Percentiles rank a stretch among this genome's conserved stretches.
Conservation (phyloP, 2,797 vertebrate species). For the Parambassis ranga region DNA sequence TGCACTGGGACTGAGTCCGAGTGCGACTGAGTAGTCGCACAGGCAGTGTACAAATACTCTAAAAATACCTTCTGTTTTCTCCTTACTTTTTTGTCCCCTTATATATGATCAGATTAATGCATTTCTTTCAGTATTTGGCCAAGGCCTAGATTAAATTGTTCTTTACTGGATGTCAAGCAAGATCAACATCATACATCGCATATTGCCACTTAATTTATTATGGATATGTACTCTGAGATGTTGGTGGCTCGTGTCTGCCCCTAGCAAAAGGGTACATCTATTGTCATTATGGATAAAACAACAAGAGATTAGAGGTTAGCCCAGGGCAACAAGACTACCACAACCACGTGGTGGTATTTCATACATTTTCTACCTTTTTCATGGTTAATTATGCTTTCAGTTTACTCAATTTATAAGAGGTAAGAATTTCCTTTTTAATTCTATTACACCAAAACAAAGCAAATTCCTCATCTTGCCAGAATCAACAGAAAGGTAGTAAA, state of each 20-base stretch:
- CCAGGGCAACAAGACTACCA: conserved; percentile 53
- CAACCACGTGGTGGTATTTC: conserved; percentile 49
- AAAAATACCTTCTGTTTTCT: conserved; percentile 72
- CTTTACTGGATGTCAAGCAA: conserved; percentile 35
- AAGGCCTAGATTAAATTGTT: conserved; percentile 55
- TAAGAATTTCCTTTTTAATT: conserved; percentile 48
- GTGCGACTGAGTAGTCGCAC: conserved; percentile 74
- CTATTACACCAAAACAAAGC: conserved; percentile 20
- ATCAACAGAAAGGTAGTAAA: conserved; percentile 74
- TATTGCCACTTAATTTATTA: conserved; percentile 35
- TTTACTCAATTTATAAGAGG: conserved; percentile 46
- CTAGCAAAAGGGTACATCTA: conserved; percentile 73
- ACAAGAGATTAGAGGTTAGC: conserved; percentile 49
- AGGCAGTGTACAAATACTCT: conserved; percentile 71
- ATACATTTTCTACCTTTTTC: conserved; percentile 43
- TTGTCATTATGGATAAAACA: conserved; percentile 60
- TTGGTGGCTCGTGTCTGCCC: conserved; percentile 42
- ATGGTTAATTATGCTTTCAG: conserved; percentile 44
- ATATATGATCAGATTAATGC: conserved; percentile 25
- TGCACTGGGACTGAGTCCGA: conserved; percentile 75
- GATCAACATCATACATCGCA: conserved; percentile 38
- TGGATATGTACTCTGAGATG: conserved; percentile 42
- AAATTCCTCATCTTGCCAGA: conserved; percentile 58
- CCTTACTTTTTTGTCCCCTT: conserved; percentile 13
- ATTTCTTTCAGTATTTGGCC: conserved; percentile 69